Conservation (phyloP, 2,888 invertebrate genomes). For the Lasius platythorax region DNA sequence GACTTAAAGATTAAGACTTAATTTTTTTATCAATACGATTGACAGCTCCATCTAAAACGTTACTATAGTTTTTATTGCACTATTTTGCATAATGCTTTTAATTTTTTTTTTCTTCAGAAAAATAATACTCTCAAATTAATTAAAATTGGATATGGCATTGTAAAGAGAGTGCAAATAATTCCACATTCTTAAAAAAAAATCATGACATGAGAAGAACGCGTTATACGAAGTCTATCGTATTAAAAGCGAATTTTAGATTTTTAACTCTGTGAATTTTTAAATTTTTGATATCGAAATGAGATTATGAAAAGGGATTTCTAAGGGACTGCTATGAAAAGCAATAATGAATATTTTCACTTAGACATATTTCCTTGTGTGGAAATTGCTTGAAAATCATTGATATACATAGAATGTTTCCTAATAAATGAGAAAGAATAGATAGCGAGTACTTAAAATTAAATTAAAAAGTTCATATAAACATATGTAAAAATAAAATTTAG, state of each 20-base stretch:
- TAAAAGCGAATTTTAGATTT: too few species aligned
- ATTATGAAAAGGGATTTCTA: not conserved
- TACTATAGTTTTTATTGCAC: not conserved
- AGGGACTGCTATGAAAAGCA: not conserved
- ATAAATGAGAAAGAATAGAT: not conserved
- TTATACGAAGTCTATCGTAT: not conserved
- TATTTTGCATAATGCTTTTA: not conserved
- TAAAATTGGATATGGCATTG: not conserved
- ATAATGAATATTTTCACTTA: not conserved
- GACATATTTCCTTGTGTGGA: not conserved
- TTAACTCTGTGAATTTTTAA: too few species aligned
- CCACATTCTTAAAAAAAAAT: not conserved
- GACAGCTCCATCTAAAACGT: conserved; percentile 9
- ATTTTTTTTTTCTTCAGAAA: not conserved
- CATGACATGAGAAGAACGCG: not conserved
- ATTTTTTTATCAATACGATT: not conserved
- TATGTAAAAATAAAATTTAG: not conserved
- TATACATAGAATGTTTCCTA: not conserved
- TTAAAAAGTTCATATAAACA: not conserved
- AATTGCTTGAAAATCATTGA: not conserved
- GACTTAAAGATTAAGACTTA: not conserved
- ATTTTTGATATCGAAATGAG: too few species aligned
- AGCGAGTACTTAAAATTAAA: not conserved
- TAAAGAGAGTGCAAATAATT: not conserved
- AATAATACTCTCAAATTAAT: not conserved